These are phyloP conservation scores for Corydoras sp. DNA, from an alignment of 2,113 vertebrate genomes.

Conservation along the genomic window DNA sequence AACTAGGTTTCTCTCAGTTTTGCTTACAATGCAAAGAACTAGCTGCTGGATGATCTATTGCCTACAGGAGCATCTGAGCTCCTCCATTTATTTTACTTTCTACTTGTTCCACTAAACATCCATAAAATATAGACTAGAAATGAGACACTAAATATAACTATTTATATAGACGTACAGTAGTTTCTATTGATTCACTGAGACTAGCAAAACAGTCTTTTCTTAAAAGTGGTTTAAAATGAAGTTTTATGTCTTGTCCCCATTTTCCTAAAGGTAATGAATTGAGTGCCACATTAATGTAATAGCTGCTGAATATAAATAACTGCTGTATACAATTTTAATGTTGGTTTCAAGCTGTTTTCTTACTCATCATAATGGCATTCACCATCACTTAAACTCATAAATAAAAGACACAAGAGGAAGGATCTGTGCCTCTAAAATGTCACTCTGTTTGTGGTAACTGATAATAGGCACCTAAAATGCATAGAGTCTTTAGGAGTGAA, in stretches of 20 bases:
- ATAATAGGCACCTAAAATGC: not conserved
- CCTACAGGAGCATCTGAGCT: slow-evolving; percentile 47
- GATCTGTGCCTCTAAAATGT: not conserved
- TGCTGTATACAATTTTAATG: not conserved
- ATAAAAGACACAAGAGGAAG: not conserved
- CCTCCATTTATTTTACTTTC: slow-evolving; percentile 61
- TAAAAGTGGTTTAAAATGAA: too few relatives aligned
- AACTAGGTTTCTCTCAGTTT: slow-evolving; percentile 49
- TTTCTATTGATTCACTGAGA: too few relatives aligned
- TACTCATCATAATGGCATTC: too few relatives aligned
- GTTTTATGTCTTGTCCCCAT: too few relatives aligned
- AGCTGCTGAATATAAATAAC: not conserved
- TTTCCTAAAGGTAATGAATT: too few relatives aligned
- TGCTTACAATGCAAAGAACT: slow-evolving; percentile 55
- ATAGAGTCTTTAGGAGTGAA: too few relatives aligned
- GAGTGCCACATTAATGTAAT: too few relatives aligned
- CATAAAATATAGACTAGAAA: slow-evolving; percentile 59
- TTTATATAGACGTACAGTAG: too few relatives aligned
- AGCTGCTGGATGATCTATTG: slow-evolving; percentile 56
- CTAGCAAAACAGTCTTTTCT: too few relatives aligned
- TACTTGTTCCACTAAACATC: slow-evolving; percentile 48
- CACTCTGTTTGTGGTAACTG: not conserved
- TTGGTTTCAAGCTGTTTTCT: not conserved
- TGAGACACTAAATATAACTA: slow-evolving; percentile 18
- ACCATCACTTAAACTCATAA: not conserved